These are phyloP conservation scores for Toxotes lorentzi DNA, from an alignment of 2,797 vertebrate genomes.

Conservation along the genomic window DNA sequence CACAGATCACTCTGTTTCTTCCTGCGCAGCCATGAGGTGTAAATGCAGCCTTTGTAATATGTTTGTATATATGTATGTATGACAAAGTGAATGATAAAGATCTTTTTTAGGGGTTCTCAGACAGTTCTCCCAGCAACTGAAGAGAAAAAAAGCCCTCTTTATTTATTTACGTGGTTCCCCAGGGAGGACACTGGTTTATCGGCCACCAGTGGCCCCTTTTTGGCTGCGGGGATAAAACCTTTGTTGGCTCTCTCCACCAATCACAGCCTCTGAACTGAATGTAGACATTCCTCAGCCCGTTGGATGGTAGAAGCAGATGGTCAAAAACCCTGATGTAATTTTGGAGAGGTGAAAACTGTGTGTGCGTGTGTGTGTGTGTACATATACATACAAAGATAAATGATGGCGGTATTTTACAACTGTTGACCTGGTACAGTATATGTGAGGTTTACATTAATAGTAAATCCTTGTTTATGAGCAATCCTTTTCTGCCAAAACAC, in stretches of 20 bases:
- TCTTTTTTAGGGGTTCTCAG: conserved; percentile 41
- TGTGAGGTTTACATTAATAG: conserved; percentile 29
- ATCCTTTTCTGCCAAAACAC: conserved; percentile 4
- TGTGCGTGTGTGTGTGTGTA: neutral
- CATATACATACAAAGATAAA: conserved; percentile 11
- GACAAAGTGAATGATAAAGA: conserved; percentile 55
- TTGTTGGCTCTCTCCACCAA: conserved; percentile 57
- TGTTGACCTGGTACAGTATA: conserved; percentile 26
- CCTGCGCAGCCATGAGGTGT: conserved; percentile 19
- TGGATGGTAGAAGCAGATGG: conserved; percentile 70
- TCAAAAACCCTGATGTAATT: conserved; percentile 27
- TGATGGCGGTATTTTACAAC: conserved; percentile 40
- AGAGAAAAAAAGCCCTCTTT: conserved; percentile 57
- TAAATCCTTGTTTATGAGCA: conserved; percentile 15
- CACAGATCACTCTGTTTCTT: conserved; percentile 2
- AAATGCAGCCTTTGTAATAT: conserved; percentile 56
- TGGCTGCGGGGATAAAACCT: conserved; percentile 53
- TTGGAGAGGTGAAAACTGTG: conserved; percentile 27
- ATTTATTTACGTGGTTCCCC: conserved; percentile 72
- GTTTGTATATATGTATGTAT: conserved; percentile 45
- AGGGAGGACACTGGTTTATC: conserved; percentile 60
- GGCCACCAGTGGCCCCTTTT: conserved; percentile 42
- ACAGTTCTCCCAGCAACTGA: conserved; percentile 48
- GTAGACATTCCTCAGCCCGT: conserved; percentile 60
- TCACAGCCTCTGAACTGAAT: conserved; percentile 55